Conservation (phyloP, 2,797 vertebrate species). For the Synaphobranchus kaupii region DNA sequence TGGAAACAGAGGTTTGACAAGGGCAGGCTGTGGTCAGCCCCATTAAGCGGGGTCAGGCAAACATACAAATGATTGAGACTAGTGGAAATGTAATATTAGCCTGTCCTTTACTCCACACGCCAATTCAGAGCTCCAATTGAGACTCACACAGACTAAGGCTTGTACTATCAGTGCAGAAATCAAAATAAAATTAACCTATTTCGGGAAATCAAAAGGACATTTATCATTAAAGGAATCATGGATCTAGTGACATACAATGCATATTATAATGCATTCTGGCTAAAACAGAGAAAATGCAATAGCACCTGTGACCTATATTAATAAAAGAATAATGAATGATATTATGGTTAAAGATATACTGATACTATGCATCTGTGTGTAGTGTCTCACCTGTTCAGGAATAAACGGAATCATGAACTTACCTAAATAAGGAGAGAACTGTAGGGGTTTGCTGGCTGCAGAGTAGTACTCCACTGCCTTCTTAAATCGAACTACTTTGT, state of each 20-base stretch:
- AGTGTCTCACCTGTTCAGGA: neutral
- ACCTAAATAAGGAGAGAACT: conserved; percentile 84
- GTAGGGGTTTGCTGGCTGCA: conserved; percentile 81
- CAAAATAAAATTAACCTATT: neutral
- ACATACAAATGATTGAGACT: neutral
- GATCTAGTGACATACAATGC: neutral
- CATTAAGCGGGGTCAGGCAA: conserved; percentile 19
- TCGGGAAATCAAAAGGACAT: neutral
- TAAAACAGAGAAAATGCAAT: neutral
- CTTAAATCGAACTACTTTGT: conserved; percentile 93
- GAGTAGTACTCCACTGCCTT: conserved; percentile 94
- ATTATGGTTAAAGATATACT: neutral
- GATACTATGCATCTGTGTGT: neutral
- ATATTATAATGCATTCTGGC: neutral
- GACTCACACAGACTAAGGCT: neutral
- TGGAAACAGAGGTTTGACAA: conserved; percentile 28
- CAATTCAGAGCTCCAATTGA: neutral
- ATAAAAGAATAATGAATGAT: neutral
- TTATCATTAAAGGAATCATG: neutral
- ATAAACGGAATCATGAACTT: conserved; percentile 50
- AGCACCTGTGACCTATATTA: neutral
- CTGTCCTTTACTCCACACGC: neutral
- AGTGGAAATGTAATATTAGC: neutral
- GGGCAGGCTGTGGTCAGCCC: conserved; percentile 22
- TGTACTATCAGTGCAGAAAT: neutral